phyloP scores from a whole-genome alignment of 1,140 invertebrate species.

The Drosophila tsacasi region DNA sequence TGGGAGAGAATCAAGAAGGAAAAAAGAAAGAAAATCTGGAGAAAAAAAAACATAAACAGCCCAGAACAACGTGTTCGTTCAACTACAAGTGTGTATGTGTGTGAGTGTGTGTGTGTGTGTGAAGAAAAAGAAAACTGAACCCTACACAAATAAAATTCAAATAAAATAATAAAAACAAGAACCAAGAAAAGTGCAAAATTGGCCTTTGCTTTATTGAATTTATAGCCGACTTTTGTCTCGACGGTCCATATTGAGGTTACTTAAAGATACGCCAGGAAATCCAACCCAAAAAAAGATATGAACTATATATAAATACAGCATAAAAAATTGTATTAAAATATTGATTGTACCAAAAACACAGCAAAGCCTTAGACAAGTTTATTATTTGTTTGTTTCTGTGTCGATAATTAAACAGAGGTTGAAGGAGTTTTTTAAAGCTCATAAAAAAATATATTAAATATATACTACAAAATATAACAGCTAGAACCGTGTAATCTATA shows the following conservation, averaged over 20 bases:
- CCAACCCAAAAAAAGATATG: neutral
- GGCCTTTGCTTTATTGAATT: conserved; percentile 59
- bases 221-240: conserved; percentile 43
- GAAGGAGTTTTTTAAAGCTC: neutral
- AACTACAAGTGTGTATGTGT: conserved; percentile 8
- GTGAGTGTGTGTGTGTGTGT: conserved; percentile 6
- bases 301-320: conserved; percentile 16
- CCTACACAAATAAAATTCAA: conserved; percentile 29
- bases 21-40: conserved; percentile 42
- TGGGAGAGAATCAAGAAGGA: conserved; percentile 38
- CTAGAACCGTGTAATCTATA: neutral
- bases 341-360: neutral
- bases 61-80: conserved; percentile 51
- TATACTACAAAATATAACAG: neutral
- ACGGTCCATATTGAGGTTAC: conserved; percentile 57
- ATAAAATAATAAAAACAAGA: conserved; percentile 28
- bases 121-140: conserved; percentile 24
- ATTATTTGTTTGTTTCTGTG: conserved; percentile 4
- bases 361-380: neutral
- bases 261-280: conserved; percentile 31
- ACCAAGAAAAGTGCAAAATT: conserved; percentile 27
- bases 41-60: conserved; percentile 67
- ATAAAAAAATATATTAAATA: neutral
- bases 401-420: neutral
- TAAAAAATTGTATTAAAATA: conserved; percentile 3